Evolutionary conservation across 1,140 invertebrate genomes (phyloP).

Genomic region (Zaprionus camerounensis): DNA sequence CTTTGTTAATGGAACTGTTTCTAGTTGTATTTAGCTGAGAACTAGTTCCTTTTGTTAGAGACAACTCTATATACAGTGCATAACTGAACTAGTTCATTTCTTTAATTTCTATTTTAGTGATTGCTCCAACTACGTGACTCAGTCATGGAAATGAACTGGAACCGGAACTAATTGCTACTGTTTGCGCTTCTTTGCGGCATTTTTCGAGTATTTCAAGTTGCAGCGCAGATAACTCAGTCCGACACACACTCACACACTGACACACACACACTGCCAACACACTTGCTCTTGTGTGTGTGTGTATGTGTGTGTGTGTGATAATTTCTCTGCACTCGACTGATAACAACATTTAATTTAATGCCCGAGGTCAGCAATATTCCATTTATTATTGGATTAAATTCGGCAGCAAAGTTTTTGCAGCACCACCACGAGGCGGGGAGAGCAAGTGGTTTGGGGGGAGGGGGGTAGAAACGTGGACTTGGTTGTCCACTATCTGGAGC

Average conservation of each 20-base stretch:
- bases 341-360: slow-evolving; percentile 85
- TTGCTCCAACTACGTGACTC: neutral
- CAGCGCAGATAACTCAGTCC: neutral
- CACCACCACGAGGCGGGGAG: too few species aligned
- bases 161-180: slow-evolving; percentile 1
- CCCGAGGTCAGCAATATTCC: slow-evolving; percentile 85
- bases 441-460: too few species aligned
- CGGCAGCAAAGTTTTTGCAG: slow-evolving; percentile 76
- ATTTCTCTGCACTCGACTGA: slow-evolving; percentile 84
- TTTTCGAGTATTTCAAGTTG: neutral
- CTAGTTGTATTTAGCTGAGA: neutral
- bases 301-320: slow-evolving; percentile 69
- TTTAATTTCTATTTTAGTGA: neutral
- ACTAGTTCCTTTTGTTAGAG: neutral
- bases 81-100: neutral
- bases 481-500: slow-evolving; percentile 59
- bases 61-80: neutral
- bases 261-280: neutral
- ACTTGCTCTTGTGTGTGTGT: slow-evolving; percentile 15
- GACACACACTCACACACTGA: neutral
- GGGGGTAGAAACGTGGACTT: neutral
- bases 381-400: slow-evolving; percentile 85
- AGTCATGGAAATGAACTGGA: too few species aligned
- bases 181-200: neutral
- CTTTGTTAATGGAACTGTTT: neutral